Evolutionary conservation across 2,888 invertebrate genomes (phyloP).

Genomic region (Uloborus plumipes): DNA sequence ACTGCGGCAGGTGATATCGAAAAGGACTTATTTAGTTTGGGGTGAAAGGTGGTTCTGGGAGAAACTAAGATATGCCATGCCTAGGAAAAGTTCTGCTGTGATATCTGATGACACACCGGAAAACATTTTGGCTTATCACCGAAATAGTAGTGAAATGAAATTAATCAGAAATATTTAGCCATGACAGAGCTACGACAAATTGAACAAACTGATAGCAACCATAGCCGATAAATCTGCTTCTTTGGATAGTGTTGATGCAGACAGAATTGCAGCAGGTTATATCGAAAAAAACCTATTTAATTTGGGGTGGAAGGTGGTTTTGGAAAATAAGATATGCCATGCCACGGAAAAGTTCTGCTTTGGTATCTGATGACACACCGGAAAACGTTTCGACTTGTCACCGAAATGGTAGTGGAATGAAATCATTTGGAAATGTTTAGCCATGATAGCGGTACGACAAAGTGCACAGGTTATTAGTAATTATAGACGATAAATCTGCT

Average conservation of each 20-base stretch:
- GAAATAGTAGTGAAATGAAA: no score
- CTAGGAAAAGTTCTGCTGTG: slow-evolving; percentile 48
- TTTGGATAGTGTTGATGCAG: slow-evolving; percentile 65
- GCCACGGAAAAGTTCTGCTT: slow-evolving; percentile 62
- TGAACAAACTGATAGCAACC: slow-evolving; percentile 67
- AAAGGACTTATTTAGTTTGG: slow-evolving; percentile 67
- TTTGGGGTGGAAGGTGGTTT: slow-evolving; percentile 67
- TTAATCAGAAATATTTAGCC: no score
- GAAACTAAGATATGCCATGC: slow-evolving; percentile 67
- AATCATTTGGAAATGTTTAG: no score
- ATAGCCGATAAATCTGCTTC: slow-evolving; percentile 66
- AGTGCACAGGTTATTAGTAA: slow-evolving; percentile 66
- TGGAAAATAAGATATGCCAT: slow-evolving; percentile 68
- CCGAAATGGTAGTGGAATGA: no score
- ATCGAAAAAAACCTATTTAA: slow-evolving; percentile 67
- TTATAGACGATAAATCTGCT: slow-evolving; percentile 66
- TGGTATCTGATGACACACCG: no score
- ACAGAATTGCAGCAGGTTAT: slow-evolving; percentile 66
- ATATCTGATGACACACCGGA: no score
- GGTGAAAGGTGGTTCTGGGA: slow-evolving; percentile 68
- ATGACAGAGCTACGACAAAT: slow-evolving; percentile 54
- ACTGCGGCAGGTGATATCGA: slow-evolving; percentile 65
- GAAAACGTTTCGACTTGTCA: no score
- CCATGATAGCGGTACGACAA: slow-evolving; percentile 57
- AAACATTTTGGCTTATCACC: no score